phyloP scores from a whole-genome alignment of 2,113 vertebrate genomes.

The Campylomormyrus numenius region DNA sequence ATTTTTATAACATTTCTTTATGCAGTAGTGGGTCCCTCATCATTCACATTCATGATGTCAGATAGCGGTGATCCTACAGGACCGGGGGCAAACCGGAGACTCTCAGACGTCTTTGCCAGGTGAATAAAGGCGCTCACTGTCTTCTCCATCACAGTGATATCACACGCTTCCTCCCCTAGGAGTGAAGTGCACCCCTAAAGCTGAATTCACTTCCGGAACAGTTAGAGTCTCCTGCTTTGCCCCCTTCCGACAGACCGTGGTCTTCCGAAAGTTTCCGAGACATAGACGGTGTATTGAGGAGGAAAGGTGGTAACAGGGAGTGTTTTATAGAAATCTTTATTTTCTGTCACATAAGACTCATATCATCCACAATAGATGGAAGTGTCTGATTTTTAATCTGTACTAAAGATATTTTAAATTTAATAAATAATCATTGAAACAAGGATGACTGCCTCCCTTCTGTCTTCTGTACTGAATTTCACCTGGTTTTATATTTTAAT shows the following conservation, averaged over 20 bases:
- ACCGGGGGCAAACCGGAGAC: conserved; percentile 42
- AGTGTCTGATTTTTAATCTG: conserved; percentile 69
- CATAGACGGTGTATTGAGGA: conserved; percentile 16
- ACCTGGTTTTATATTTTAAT: neutral
- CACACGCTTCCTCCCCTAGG: neutral
- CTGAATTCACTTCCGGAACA: conserved; percentile 16
- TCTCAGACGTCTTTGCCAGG: neutral
- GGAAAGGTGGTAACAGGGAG: neutral
- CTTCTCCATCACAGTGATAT: no score
- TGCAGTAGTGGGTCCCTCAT: conserved; percentile 48
- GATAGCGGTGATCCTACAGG: conserved; percentile 46
- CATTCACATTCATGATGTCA: conserved; percentile 51
- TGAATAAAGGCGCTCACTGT: neutral
- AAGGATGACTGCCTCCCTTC: conserved; percentile 39
- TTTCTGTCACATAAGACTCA: conserved; percentile 57
- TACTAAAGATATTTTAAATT: conserved; percentile 73
- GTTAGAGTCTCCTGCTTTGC: conserved; percentile 45
- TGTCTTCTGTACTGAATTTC: neutral
- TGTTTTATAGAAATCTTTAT: conserved; percentile 58
- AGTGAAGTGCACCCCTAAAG: neutral
- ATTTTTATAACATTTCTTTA: conserved; percentile 47
- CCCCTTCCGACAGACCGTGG: conserved; percentile 48
- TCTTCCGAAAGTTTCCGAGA: conserved; percentile 36
- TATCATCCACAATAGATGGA: conserved; percentile 56
- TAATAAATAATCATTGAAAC: conserved; percentile 74